These are phyloP conservation scores for Melitaea cinxia DNA, from an alignment of 1,140 invertebrate species.

Conservation along the genomic window DNA sequence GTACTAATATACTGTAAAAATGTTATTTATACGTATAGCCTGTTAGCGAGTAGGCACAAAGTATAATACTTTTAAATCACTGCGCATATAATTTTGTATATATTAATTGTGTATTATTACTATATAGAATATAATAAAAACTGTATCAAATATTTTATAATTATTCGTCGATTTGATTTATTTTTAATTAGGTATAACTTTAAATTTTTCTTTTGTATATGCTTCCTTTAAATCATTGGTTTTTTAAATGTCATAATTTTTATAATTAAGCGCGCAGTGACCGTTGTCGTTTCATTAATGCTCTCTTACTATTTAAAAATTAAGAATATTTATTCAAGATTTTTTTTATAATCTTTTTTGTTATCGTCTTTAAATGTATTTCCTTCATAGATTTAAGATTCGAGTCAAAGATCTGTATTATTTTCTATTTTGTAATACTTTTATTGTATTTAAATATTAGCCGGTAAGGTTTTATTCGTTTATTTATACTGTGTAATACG, in stretches of 20 bases:
- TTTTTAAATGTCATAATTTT: background rate
- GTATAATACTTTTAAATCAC: constrained; percentile 1
- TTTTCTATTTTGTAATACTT: constrained; percentile 79
- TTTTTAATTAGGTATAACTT: background rate
- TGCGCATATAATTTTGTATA: too few species aligned
- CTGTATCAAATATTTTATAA: background rate
- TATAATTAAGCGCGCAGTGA: background rate
- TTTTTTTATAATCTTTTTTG: constrained; percentile 51
- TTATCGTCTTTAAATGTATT: constrained; percentile 61
- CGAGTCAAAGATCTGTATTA: constrained; percentile 82
- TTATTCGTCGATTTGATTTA: background rate
- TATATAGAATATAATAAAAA: background rate
- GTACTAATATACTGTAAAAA: too few species aligned
- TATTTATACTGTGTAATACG: constrained; percentile 80
- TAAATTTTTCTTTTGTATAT: background rate
- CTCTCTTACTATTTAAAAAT: constrained; percentile 65
- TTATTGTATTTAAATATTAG: constrained; percentile 75
- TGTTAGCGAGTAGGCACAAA: background rate
- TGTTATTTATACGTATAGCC: too few species aligned
- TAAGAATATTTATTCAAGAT: constrained; percentile 77
- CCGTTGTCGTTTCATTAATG: constrained; percentile 37
- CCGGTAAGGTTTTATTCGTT: constrained; percentile 69
- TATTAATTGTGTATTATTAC: too few species aligned
- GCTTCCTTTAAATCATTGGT: background rate
- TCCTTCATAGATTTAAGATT: constrained; percentile 72